Base-by-base conservation (phyloP, 2,888 invertebrate species). In the Drosophila vallismaia region DNA sequence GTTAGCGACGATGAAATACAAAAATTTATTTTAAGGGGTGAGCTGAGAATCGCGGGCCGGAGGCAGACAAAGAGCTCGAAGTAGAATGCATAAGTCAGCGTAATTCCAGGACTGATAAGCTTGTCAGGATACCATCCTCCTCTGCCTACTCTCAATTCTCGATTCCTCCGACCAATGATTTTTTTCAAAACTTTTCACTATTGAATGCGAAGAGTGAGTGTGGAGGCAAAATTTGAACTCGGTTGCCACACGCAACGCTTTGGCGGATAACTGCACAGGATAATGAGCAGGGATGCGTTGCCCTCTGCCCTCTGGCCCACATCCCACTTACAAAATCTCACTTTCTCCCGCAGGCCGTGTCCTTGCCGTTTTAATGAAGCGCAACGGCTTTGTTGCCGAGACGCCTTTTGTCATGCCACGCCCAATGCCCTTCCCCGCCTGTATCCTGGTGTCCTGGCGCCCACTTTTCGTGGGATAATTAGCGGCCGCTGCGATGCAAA, bases 331-430 rank as follows among this genome's bases (percentile, higher is more conserved):
- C 1, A 8, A 29, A 2, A 12, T 8, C 10, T 31, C 5, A n/a
- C 31, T 44, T 53, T 24, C 33, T 19, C 24, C 44, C 10, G 44
- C 7, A 2, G 28, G 63, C 14, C 63, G 60, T 53, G 76, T 78
- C 78, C 72, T 84, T 89, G 84, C 74, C 88, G 76, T 81, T 89
- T 84, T 89, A 89, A 89, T 89, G 88, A 89, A 89, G 89, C 84
- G 76, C 76, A 73, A 58, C 73, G 77, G 75, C 77, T 77, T 75
- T 76, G 79, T 71, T 76, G 67, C 54, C 63, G 51, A 53, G 56
- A 55, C 71, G 46, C 51, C 70, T 68, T 68, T 55, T 68, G 64
- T 64, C 58, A 45, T 33, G 45, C 10, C 24, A 28, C 55, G 8
- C 31, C 29, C 53, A 8, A 7, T 14, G 8, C 4, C 28, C 28